phyloP scores from a whole-genome alignment of 1,140 invertebrate genomes.

The Drosophila murphyi region DNA sequence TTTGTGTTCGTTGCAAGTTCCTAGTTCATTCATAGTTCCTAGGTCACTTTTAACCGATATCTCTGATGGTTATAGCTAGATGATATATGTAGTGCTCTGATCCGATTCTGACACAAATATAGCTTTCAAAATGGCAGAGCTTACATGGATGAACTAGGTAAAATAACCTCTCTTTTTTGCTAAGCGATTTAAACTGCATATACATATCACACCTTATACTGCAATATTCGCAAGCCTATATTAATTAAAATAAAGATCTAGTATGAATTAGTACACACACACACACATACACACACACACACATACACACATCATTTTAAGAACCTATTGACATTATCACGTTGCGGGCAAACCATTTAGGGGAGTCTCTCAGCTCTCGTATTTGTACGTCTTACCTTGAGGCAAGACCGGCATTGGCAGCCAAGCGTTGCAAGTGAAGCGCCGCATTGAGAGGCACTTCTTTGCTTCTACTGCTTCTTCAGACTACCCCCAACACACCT shows the following conservation, averaged over 20 bases:
- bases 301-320: neutral
- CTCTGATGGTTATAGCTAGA: no score
- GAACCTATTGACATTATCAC: slow-evolving; percentile 9
- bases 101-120: no score
- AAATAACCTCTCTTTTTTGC: neutral
- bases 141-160: neutral
- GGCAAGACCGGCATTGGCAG: slow-evolving; percentile 17
- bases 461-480: neutral
- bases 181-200: neutral
- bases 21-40: no score
- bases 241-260: slow-evolving; percentile 3
- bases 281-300: neutral
- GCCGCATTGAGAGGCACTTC: slow-evolving; percentile 13
- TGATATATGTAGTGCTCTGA: no score
- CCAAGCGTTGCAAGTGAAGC: slow-evolving; percentile 33
- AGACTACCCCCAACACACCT: neutral
- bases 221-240: neutral
- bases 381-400: neutral
- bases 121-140: no score
- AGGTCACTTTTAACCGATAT: no score
- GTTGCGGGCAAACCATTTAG: slow-evolving; percentile 13
- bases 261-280: neutral
- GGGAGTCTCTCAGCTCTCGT: neutral
- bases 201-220: neutral
- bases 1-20: no score